Evolutionary conservation across 2,113 vertebrate genomes (phyloP), one percentile per base, ranked within the genome.

Genomic region (Microtus richardsoni): DNA sequence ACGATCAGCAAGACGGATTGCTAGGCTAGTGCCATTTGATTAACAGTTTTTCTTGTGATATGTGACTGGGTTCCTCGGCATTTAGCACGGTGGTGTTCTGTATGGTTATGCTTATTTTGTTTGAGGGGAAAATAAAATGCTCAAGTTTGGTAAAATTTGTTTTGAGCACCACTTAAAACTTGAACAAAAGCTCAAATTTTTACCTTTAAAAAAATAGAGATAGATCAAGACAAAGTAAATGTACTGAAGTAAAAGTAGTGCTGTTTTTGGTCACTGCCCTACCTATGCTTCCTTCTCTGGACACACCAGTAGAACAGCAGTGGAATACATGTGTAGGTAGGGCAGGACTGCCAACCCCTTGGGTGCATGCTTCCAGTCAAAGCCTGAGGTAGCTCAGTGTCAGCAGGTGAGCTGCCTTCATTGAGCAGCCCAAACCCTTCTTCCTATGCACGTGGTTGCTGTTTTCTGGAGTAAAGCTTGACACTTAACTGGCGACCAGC

Each of bases 1-100:
- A 14, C 24, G 84, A 0, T 96, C 33, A 80, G 8, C 93, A 89
- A 84, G 75, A 97, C 94, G 90, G 96, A 92, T 94, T 96, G 91
- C 54, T 21, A 85, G 88, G 91, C 84, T 97, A 91, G 91, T 97
- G 93, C 7, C 49, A 93, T 82, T 71, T 75, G 88, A 80, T 21
- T 86, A 86, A 91, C 87, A 96, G 88, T 75, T 68, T 79, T 97
- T 1, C 91, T 74, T 64, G 71, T 95, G 73, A 87, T 91, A 2
- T 0, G 30, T 68, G 85, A 58, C 83, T 95, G 21, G 41, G 39
- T 89, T 96, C 96, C 89, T 91, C 58, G 33, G 58, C 87, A 39
- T 88, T 94, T 97, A 89, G 86, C 10, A 0, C 0, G 3, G 24
- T 75, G 24, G 92, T 49, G 58, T 94, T 70, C 60, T 16, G 0